Base-by-base conservation (phyloP, 2,888 invertebrate genomes). In the Buathra laborator region DNA sequence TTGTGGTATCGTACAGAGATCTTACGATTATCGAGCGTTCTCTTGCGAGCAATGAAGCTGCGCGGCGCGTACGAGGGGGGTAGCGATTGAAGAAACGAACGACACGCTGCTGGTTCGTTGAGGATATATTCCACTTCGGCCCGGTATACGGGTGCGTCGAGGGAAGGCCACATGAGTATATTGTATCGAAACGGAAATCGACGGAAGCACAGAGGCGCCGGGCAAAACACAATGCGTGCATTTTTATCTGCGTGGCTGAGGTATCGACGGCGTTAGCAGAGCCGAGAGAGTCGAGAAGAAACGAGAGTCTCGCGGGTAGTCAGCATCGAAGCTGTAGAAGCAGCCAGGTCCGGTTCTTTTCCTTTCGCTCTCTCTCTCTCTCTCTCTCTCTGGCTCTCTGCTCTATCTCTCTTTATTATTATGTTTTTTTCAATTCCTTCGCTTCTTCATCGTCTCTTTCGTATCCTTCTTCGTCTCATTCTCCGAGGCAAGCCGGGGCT, bases 161-260 rank as follows among this genome's bases (percentile, higher is more conserved):
- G 46, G 10, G 59, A 62, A 70, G 59, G 70, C 78, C 3, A 19
- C 37, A 64, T 51, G 29, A 29, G 64, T 48, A 7, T 48, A 64
- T 16, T 32, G 82, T 71, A 67, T 76, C 79, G 85, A 82, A 37
- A 79, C 70, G 85, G 75, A 82, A 85, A 85, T 85, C 85, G 82
- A 85, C 37, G 79, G 84, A 81, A 81, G 77, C 77, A 64, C 70
- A 32, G 53, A 84, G 82, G 82, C 85, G 85, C 85, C 82, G 82
- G 79, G 59, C 37, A 9, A 37, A 84, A 82, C 82, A 85, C 85
- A 85, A 85, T 85, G 85, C 85, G 85, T 85, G 78, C 71, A 85
- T 82, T 85, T 85, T 85, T 85, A 19, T 64, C 62, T 48, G 59
- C 68, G 2, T 3, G 37, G 59, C 53, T 66, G 56, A 32, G 19